A percentile compares a stretch with the other conserved stretches of the same genome.
phyloP scores from a whole-genome alignment of 2,888 invertebrate genomes.

The Neelides folsomi region DNA sequence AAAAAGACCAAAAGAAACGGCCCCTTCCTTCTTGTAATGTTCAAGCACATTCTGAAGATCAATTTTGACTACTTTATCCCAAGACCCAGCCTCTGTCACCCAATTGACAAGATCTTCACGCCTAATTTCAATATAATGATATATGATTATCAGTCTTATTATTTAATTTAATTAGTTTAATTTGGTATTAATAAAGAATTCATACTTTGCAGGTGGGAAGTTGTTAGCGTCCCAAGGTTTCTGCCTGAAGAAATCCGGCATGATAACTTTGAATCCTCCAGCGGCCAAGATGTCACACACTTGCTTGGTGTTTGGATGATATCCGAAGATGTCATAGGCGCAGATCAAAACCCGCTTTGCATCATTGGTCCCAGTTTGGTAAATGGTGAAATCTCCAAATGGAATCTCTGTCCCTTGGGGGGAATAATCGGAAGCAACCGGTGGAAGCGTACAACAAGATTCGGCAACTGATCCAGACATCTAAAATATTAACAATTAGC shows the following conservation, averaged over 20 bases:
- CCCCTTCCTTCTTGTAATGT: slow-evolving; percentile 19
- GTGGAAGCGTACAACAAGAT: slow-evolving; percentile 25
- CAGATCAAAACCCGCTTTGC: slow-evolving; percentile 15
- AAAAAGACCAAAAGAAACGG: slow-evolving; percentile 20
- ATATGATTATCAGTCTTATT: no score
- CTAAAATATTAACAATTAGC: no score
- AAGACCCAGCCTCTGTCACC: slow-evolving; percentile 14
- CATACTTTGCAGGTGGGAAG: slow-evolving; percentile 23
- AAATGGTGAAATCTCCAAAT: slow-evolving; percentile 17
- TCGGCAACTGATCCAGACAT: neutral
- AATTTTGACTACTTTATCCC: slow-evolving; percentile 21
- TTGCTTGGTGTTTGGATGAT: slow-evolving; percentile 20
- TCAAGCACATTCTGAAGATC: slow-evolving; percentile 16
- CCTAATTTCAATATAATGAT: slow-evolving; percentile 7
- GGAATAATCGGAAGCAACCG: slow-evolving; percentile 24
- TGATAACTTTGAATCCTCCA: slow-evolving; percentile 19
- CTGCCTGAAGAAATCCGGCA: slow-evolving; percentile 26
- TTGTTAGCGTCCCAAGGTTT: slow-evolving; percentile 11
- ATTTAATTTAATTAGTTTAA: neutral
- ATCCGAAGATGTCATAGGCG: slow-evolving; percentile 26
- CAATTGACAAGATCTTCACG: slow-evolving; percentile 13
- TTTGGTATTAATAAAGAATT: neutral
- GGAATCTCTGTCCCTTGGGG: slow-evolving; percentile 12
- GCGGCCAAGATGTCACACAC: slow-evolving; percentile 19
- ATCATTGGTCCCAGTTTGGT: slow-evolving; percentile 18